Evolutionary conservation across 1,140 invertebrate species (phyloP).

Genomic region (Conus betulinus): DNA sequence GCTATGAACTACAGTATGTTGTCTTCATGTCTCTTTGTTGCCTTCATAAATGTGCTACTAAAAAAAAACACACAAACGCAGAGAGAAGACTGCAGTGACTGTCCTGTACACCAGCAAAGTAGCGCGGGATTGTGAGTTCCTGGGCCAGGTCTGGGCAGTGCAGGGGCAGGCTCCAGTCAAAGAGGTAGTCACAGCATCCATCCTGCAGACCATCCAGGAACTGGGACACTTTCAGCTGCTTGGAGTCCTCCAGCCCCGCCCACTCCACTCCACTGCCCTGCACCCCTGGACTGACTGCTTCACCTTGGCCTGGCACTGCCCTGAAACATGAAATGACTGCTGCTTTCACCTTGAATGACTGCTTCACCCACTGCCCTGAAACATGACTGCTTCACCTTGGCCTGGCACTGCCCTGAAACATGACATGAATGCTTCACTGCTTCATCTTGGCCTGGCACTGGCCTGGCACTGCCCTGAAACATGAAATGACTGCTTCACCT

Average conservation of each 20-base stretch:
- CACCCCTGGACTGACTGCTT: conserved; percentile 58
- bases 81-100: conserved; percentile 50
- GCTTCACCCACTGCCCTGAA: too few relatives aligned
- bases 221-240: conserved; percentile 49
- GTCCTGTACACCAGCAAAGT: conserved; percentile 62
- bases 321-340: conserved; percentile 47
- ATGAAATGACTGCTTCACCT: too few relatives aligned
- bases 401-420: too few relatives aligned
- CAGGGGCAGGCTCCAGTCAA: conserved; percentile 72
- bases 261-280: too few relatives aligned
- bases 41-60: too few relatives aligned
- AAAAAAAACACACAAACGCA: conserved; percentile 29
- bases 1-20: too few relatives aligned
- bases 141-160: conserved; percentile 63
- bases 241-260: conserved; percentile 61
- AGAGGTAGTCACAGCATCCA: conserved; percentile 56
- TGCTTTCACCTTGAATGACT: too few relatives aligned
- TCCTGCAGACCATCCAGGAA: conserved; percentile 50
- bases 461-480: conserved; percentile 24
- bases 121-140: conserved; percentile 64
- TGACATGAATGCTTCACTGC: too few relatives aligned
- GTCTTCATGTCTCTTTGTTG: too few relatives aligned
- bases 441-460: too few relatives aligned
- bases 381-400: too few relatives aligned
- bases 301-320: conserved; percentile 50